A percentile compares a stretch with the other conserved stretches of the same genome.
Conservation (phyloP, 1,140 invertebrate species). For the Bombus breviceps region DNA sequence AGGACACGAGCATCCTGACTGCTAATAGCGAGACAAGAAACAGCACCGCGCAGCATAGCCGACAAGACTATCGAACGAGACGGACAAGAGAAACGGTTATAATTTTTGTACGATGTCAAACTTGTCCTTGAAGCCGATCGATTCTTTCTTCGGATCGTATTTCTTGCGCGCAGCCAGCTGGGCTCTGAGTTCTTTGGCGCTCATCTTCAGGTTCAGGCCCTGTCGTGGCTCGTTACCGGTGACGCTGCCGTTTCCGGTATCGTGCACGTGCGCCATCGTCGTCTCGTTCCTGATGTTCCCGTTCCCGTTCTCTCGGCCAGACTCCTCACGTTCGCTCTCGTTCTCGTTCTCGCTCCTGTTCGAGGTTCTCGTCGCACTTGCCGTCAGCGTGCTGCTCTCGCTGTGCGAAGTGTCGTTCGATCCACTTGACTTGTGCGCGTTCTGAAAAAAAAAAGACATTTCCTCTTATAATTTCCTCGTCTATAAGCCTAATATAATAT, state of each 20-base stretch:
- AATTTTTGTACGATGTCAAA: constrained; percentile 96
- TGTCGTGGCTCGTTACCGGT: constrained; percentile 68
- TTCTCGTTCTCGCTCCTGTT: constrained; percentile 59
- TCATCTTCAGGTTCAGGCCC: constrained; percentile 91
- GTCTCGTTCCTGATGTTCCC: constrained; percentile 51
- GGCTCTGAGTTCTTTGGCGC: constrained; percentile 93
- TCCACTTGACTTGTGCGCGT: constrained; percentile 76
- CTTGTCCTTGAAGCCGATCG: constrained; percentile 94
- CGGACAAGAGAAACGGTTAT: constrained; percentile 76
- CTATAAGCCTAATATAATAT: not conserved
- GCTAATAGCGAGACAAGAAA: not conserved
- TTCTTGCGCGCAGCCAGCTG: constrained; percentile 92
- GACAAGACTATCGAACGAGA: constrained; percentile 11
- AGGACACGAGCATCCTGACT: not conserved
- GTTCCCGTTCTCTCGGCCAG: constrained; percentile 75
- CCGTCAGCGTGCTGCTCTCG: constrained; percentile 70
- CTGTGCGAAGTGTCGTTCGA: constrained; percentile 77
- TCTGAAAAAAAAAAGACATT: constrained; percentile 73
- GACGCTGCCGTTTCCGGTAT: constrained; percentile 63
- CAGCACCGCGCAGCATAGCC: constrained; percentile 35
- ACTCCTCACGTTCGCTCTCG: constrained; percentile 71
- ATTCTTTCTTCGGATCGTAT: constrained; percentile 93
- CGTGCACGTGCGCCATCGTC: constrained; percentile 49
- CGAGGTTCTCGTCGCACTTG: constrained; percentile 67
- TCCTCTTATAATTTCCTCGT: too few relatives aligned